phyloP scores from a whole-genome alignment of 2,797 vertebrate genomes.

The Limnodromus scolopaceus region DNA sequence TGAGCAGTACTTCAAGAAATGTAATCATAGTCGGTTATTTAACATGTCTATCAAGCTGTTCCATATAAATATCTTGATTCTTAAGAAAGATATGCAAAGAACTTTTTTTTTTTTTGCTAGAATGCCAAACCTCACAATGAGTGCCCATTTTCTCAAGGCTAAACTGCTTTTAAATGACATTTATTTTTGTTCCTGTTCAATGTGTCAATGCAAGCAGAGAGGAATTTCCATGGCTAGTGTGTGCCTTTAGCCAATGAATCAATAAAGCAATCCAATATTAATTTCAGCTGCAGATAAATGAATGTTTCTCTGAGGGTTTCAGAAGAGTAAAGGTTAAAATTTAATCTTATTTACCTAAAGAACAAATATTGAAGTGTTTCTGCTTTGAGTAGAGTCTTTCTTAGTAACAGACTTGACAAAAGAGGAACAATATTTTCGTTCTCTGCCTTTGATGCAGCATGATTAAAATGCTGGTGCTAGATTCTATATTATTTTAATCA shows the following conservation, averaged over 20 bases:
- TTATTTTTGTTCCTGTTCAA: not conserved
- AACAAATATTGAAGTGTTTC: slow-evolving; percentile 19
- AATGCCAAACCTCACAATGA: not conserved
- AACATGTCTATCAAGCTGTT: not conserved
- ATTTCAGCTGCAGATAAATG: slow-evolving; percentile 32
- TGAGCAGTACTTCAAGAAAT: not conserved
- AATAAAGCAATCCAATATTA: slow-evolving; percentile 32
- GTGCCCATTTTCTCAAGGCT: slow-evolving; percentile 8
- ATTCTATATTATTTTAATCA: slow-evolving; percentile 9
- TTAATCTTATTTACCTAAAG: slow-evolving; percentile 29
- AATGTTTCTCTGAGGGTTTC: slow-evolving; percentile 11
- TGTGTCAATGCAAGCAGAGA: not conserved
- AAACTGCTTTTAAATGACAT: not conserved
- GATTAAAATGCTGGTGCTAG: not conserved
- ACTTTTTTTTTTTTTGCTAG: not conserved
- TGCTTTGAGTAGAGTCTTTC: not conserved
- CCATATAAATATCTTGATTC: not conserved
- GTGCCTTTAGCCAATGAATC: slow-evolving; percentile 23
- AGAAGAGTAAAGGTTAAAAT: slow-evolving; percentile 31
- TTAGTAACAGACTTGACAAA: slow-evolving; percentile 2
- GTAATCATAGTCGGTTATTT: not conserved
- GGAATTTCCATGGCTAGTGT: not conserved
- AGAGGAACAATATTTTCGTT: slow-evolving; percentile 13
- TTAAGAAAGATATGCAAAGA: not conserved
- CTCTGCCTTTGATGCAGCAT: not conserved